phyloP scores from a whole-genome alignment of 2,888 invertebrate species.

The Melanotus villosus region DNA sequence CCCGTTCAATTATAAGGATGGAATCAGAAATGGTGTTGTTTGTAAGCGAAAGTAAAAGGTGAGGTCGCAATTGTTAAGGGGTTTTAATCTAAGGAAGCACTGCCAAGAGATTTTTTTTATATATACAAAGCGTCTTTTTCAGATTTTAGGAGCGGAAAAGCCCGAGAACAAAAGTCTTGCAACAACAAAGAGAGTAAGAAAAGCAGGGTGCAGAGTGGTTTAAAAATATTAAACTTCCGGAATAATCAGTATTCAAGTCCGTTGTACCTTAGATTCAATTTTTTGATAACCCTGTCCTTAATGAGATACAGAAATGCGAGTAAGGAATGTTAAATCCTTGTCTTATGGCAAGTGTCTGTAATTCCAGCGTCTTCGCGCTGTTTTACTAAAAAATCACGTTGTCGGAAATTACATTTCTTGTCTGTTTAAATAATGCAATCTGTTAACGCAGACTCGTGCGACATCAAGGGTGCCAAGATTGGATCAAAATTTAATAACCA shows the following conservation, averaged over 20 bases:
- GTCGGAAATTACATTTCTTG: constrained; percentile 62
- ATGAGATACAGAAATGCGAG: constrained; percentile 48
- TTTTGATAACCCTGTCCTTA: constrained; percentile 48
- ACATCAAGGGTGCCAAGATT: constrained; percentile 58
- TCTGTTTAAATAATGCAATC: constrained; percentile 59
- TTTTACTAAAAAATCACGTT: constrained; percentile 55
- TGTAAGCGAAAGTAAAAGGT: constrained; percentile 10
- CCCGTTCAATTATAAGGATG: constrained; percentile 22
- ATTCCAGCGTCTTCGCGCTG: constrained; percentile 44
- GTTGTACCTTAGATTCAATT: constrained; percentile 47
- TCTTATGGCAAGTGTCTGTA: constrained; percentile 48
- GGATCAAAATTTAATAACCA: constrained; percentile 62
- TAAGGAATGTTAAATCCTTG: constrained; percentile 50
- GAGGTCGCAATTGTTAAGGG: constrained; percentile 25
- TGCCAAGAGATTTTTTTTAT: constrained; percentile 10
- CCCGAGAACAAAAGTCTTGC: constrained; percentile 31
- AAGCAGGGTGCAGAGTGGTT: constrained; percentile 16
- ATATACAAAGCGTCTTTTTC: constrained; percentile 6
- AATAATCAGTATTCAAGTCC: constrained; percentile 47
- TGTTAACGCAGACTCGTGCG: constrained; percentile 57
- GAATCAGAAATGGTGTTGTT: background rate
- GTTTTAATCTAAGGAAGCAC: constrained; percentile 31
- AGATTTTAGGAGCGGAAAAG: constrained; percentile 14
- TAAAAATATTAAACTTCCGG: constrained; percentile 47
- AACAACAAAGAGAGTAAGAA: constrained; percentile 21